Base-by-base conservation (phyloP, 1,140 invertebrate species). In the Dufourea novaeangliae region DNA sequence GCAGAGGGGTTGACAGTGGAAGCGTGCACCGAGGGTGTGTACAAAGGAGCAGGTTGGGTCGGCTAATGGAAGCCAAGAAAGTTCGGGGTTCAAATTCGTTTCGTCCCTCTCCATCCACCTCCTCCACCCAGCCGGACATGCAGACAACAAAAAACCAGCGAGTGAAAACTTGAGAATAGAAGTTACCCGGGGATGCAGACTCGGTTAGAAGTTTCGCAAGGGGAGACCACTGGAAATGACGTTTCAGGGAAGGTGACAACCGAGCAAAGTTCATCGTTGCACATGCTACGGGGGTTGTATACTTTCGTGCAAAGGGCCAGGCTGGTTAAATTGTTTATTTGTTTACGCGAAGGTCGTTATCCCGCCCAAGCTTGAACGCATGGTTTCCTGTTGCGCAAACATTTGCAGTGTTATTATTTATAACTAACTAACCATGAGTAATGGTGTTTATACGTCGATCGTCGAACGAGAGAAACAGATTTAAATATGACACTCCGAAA, bases 11-110 rank as follows among this genome's bases (percentile, higher is more conserved):
- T 37, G 44, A 76, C 10, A 20, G 17, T 44, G 44, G 25, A 54
- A 70, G 20, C 34, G 32, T 54, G 27, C 25, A 22, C 29, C 12
- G 27, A 57, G 57, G 41, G 41, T 66, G 52, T 64, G 59, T 68
- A 52, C 59, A 80, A 68, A 63, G 67, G 63, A 52, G 64, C 12
- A 46, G 52, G 41, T 5, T 34, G 52, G 52, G 32, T 46, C 61
- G 78, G 79, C 79, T 90, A 90, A 89, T 89, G 86, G 87, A 89
- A 90, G 79, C 87, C 76, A 84, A 74, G 72, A 89, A 90, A 89
- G 79, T 90, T 88, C 66, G 46, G 57, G 80, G 80, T 82, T 86
- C 86, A 86, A 87, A 88, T 86, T 85, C 84, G 76, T 83, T 83
- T 86, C 80, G 66, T 76, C 67, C 76, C 78, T 79, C 41, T 54